A percentile compares a stretch with the other conserved stretches of the same genome.
Conservation (phyloP, 2,113 vertebrate species). For the Falco punctatus region DNA sequence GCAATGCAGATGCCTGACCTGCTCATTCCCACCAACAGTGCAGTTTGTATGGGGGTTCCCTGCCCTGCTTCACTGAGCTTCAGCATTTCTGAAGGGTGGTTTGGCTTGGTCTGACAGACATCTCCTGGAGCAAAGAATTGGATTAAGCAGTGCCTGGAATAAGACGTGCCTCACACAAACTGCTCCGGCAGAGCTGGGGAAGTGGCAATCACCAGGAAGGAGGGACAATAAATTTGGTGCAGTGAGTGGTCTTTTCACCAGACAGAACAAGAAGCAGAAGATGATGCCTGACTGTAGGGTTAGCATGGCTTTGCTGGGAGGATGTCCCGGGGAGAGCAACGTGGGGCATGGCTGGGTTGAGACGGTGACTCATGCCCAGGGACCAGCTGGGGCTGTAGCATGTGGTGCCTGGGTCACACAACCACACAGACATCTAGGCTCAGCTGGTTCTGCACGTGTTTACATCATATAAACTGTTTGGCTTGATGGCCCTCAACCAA, state of each 20-base stretch:
- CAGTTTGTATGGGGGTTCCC: background rate
- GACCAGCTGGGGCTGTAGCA: accelerated
- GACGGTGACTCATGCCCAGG: background rate
- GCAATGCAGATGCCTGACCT: background rate
- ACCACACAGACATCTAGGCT: background rate
- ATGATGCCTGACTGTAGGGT: background rate
- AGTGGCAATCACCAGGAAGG: accelerated
- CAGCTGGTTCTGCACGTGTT: background rate
- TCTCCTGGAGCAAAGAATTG: background rate
- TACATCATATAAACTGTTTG: background rate
- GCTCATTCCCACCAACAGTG: background rate
- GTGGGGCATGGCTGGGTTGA: accelerated
- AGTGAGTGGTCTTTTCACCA: background rate
- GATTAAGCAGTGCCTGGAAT: background rate
- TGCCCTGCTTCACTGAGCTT: background rate
- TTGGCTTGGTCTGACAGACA: background rate
- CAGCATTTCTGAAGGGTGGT: background rate
- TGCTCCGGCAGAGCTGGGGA: background rate
- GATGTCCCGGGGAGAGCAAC: background rate
- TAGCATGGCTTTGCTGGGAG: background rate
- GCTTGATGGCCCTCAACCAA: background rate
- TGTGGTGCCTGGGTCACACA: accelerated
- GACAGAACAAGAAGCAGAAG: background rate
- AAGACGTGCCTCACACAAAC: background rate
- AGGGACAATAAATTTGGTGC: background rate